Evolutionary conservation across 2,797 vertebrate genomes (phyloP).

Genomic region (Cuniculus paca): DNA sequence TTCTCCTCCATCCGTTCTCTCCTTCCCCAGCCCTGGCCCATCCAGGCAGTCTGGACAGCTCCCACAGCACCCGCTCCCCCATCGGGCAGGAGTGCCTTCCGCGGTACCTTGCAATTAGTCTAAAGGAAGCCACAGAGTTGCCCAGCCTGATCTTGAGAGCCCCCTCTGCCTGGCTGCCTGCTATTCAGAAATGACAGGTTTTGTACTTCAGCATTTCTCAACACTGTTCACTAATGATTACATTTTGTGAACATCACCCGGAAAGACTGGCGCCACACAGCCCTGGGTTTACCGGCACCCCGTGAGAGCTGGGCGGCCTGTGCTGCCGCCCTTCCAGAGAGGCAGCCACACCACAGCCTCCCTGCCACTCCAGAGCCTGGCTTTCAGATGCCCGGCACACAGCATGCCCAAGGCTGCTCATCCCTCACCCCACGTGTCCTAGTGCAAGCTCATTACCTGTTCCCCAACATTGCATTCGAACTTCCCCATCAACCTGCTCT

Average conservation of each 20-base stretch:
- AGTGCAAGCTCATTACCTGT: background rate
- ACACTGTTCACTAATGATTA: background rate
- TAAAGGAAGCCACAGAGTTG: slow-evolving; percentile 75
- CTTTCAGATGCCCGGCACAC: background rate
- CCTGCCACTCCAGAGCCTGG: background rate
- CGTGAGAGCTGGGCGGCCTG: no score
- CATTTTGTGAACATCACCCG: slow-evolving; percentile 35
- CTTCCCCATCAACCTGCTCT: background rate
- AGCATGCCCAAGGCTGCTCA: background rate
- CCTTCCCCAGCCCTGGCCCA: background rate
- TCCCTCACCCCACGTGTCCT: background rate
- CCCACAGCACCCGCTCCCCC: background rate
- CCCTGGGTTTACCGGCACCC: background rate
- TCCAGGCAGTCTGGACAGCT: background rate
- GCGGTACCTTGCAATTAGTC: slow-evolving; percentile 80
- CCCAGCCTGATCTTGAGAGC: slow-evolving; percentile 68
- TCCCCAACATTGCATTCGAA: background rate
- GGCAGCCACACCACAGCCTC: background rate
- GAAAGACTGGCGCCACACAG: slow-evolving; percentile 63
- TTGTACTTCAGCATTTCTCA: slow-evolving; percentile 55
- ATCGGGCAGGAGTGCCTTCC: slow-evolving; percentile 59
- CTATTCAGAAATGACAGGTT: slow-evolving; percentile 75
- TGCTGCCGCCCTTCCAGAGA: background rate
- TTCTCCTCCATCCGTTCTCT: background rate
- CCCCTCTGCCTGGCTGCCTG: slow-evolving; percentile 66